Evolutionary conservation across 2,888 invertebrate species (phyloP).

Genomic region (Clunio marinus): DNA sequence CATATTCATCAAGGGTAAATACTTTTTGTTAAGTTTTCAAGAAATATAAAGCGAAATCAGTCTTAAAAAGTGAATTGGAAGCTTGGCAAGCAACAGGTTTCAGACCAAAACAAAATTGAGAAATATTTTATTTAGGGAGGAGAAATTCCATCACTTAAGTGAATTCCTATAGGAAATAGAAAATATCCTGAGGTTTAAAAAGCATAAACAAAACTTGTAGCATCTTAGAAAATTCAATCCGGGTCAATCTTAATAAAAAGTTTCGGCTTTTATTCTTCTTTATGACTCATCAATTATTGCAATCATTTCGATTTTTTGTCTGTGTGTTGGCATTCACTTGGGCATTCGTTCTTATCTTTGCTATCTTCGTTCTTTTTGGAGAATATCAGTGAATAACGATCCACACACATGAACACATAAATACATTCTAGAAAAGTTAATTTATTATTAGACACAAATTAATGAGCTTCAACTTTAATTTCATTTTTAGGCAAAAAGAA

Average conservation of each 20-base stretch:
- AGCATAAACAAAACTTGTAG: too few relatives aligned
- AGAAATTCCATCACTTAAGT: neutral
- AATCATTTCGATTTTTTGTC: neutral
- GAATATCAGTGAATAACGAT: neutral
- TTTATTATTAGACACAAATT: too few relatives aligned
- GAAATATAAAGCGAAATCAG: neutral
- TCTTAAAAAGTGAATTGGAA: neutral
- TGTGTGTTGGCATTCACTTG: too few relatives aligned
- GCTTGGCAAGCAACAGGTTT: neutral
- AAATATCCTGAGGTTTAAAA: too few relatives aligned
- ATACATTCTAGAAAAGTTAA: too few relatives aligned
- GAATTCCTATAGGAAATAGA: too few relatives aligned
- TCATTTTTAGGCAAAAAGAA: constrained; percentile 17
- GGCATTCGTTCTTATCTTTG: constrained; percentile 16
- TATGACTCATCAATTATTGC: constrained; percentile 4
- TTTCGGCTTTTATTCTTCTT: neutral
- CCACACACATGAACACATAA: too few relatives aligned
- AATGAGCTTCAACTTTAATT: neutral
- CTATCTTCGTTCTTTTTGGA: neutral
- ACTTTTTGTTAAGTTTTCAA: too few relatives aligned
- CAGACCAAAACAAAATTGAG: neutral
- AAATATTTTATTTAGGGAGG: neutral
- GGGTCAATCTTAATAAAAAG: neutral
- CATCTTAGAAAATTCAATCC: neutral
- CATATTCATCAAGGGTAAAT: too few relatives aligned